These are phyloP conservation scores for Echinometra lucunter DNA, from an alignment of 53 echinoderm and acorn worm genomes.

Conservation along the genomic window DNA sequence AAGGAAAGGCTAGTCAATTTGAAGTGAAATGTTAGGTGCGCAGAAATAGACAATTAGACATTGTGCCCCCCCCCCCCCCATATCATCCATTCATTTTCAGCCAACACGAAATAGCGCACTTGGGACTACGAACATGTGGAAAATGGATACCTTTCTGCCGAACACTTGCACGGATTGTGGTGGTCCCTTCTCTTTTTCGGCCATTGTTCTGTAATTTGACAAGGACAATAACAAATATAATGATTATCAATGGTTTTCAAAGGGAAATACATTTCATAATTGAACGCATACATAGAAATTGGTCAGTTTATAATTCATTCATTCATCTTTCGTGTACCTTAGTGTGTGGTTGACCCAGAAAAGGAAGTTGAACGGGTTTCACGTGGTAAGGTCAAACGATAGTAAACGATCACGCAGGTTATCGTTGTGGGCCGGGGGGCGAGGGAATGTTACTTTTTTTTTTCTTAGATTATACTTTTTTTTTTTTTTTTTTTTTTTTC, in stretches of 20 bases:
- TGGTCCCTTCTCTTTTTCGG: slow-evolving; percentile 58
- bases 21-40: too few species aligned
- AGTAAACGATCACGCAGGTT: not conserved
- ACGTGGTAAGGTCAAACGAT: slow-evolving; percentile 63
- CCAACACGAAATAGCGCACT: slow-evolving; percentile 31
- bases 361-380: slow-evolving; percentile 69
- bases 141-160: slow-evolving; percentile 86
- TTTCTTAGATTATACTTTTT: too few species aligned
- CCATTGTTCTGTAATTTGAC: slow-evolving; percentile 49
- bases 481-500: too few species aligned
- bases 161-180: slow-evolving; percentile 95
- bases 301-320: not conserved
- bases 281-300: not conserved
- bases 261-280: not conserved
- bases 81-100: too few species aligned
- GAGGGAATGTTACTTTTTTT: too few species aligned
- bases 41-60: too few species aligned
- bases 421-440: too few species aligned
- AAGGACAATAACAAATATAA: not conserved
- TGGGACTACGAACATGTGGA: slow-evolving; percentile 20
- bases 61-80: too few species aligned
- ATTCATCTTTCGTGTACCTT: slow-evolving; percentile 16
- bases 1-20: too few species aligned
- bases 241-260: not conserved
- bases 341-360: slow-evolving; percentile 52